Conservation (phyloP, 1,140 invertebrate genomes). For the Polyergus mexicanus region DNA sequence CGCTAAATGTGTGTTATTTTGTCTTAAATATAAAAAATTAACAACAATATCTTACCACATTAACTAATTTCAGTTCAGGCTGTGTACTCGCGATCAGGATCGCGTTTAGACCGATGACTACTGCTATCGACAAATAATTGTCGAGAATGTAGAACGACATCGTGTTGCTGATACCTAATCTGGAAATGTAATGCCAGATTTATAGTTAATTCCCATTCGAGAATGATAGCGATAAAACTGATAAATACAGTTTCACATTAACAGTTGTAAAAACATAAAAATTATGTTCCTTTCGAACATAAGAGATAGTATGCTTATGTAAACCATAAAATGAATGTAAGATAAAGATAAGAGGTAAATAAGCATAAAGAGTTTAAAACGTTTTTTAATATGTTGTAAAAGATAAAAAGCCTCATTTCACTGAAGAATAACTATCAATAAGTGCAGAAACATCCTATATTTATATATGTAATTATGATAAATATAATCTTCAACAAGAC, state of each 20-base stretch:
- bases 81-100: neutral
- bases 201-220: neutral
- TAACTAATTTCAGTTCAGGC: conserved; percentile 63
- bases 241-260: conserved; percentile 18
- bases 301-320: neutral
- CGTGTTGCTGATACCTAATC: conserved; percentile 54
- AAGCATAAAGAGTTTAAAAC: neutral
- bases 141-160: neutral
- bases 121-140: conserved; percentile 1
- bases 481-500: no score
- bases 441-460: no score
- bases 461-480: no score
- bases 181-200: conserved; percentile 36
- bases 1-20: no score
- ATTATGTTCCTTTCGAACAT: neutral
- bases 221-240: conserved; percentile 4
- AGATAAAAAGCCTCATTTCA: no score
- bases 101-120: conserved; percentile 12
- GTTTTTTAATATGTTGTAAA: neutral
- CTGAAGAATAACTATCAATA: no score
- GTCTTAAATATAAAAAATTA: neutral
- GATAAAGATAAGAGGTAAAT: neutral
- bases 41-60: conserved; percentile 63
- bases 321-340: neutral
- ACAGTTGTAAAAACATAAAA: conserved; percentile 8